These are phyloP conservation scores for Hippocampus kuda DNA, from an alignment of 2,797 vertebrate genomes.

Conservation along the genomic window DNA sequence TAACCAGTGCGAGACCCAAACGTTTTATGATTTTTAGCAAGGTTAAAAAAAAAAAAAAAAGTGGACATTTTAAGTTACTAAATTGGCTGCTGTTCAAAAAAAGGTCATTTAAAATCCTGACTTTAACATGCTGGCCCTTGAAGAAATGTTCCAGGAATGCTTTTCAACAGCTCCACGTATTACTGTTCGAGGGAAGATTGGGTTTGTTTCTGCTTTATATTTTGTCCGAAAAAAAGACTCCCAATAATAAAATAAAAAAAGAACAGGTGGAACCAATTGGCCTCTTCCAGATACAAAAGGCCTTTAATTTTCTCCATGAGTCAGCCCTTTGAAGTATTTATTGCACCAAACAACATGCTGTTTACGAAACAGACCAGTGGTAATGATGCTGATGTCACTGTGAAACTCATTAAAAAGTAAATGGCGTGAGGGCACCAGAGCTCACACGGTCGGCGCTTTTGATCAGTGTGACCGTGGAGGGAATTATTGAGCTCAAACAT, in stretches of 20 bases:
- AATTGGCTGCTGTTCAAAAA: no score
- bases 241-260: not conserved
- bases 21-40: no score
- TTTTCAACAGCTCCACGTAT: not conserved
- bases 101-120: not conserved
- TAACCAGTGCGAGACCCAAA: no score
- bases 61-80: no score
- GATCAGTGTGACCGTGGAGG: constrained; percentile 1
- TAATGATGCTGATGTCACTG: not conserved
- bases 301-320: not conserved
- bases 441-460: not conserved
- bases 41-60: no score
- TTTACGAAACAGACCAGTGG: constrained; percentile 1
- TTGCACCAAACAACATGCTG: constrained; percentile 2
- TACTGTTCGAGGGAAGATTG: not conserved
- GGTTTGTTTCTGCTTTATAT: not conserved
- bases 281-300: not conserved
- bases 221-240: not conserved
- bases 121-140: not conserved
- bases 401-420: constrained; percentile 5
- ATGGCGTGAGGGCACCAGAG: not conserved
- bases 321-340: not conserved
- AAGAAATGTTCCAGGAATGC: not conserved
- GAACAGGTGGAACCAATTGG: constrained; percentile 3
- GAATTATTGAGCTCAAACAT: constrained; percentile 4